phyloP scores from a whole-genome alignment of 2,113 vertebrate species.

The Ciconia maguari region DNA sequence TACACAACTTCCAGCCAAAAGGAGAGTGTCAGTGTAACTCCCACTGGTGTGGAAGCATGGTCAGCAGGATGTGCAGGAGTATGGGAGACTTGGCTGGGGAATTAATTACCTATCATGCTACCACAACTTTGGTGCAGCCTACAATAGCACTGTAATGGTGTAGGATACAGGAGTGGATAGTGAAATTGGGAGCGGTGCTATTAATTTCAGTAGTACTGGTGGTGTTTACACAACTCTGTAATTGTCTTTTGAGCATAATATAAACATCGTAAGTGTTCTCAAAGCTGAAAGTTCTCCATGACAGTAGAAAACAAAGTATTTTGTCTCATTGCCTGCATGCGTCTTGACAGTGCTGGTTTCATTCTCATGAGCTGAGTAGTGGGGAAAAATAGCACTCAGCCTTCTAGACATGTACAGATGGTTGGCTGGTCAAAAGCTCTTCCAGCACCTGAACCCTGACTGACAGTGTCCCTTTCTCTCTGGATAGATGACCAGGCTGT shows the following conservation, averaged over 20 bases:
- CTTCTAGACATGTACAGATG: neutral
- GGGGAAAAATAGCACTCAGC: neutral
- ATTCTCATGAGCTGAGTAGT: neutral
- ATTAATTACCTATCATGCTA: neutral
- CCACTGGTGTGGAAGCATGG: neutral
- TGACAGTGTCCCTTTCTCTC: neutral
- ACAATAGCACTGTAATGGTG: too few relatives aligned
- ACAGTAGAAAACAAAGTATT: neutral
- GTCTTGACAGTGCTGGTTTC: neutral
- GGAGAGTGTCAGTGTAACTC: neutral
- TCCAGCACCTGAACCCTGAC: neutral
- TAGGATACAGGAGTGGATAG: neutral
- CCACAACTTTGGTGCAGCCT: neutral
- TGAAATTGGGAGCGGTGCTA: neutral
- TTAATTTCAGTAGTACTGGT: neutral
- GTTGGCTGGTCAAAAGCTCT: neutral
- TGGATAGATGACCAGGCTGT: neutral
- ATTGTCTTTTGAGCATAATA: neutral
- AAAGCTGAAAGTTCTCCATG: neutral
- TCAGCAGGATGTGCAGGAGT: neutral
- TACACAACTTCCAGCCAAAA: accelerated
- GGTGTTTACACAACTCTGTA: neutral
- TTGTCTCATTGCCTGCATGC: neutral
- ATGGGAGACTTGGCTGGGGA: neutral
- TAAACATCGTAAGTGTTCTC: neutral